phyloP scores from a whole-genome alignment of 2,113 vertebrate genomes.

The Xiphorhynchus elegans region DNA sequence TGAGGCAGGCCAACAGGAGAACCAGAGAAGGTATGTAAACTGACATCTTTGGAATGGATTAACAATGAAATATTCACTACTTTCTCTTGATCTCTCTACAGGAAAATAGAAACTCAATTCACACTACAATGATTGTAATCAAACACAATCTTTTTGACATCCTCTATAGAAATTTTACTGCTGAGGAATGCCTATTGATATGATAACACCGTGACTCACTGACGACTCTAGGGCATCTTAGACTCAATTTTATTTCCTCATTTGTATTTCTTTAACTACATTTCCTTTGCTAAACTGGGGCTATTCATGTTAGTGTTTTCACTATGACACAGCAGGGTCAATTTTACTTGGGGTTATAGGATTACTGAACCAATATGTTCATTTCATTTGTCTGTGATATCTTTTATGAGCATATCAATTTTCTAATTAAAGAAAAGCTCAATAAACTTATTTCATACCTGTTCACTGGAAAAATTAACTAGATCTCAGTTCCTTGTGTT shows the following conservation, averaged over 20 bases:
- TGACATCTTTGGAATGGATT: neutral
- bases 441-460: neutral
- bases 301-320: neutral
- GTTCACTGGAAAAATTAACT: neutral
- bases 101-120: neutral
- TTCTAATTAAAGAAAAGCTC: neutral
- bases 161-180: neutral
- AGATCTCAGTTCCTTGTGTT: neutral
- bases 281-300: neutral
- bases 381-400: neutral
- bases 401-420: neutral
- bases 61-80: neutral
- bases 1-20: neutral
- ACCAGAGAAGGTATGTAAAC: neutral
- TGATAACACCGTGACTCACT: neutral
- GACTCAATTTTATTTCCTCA: neutral
- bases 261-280: neutral
- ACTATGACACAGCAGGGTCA: neutral
- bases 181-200: neutral
- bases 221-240: neutral
- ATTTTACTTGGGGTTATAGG: neutral
- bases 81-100: neutral
- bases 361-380: neutral
- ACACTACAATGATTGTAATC: neutral
- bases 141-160: neutral